Conservation (phyloP, 2,888 invertebrate species). For the Galeruca laticollis region DNA sequence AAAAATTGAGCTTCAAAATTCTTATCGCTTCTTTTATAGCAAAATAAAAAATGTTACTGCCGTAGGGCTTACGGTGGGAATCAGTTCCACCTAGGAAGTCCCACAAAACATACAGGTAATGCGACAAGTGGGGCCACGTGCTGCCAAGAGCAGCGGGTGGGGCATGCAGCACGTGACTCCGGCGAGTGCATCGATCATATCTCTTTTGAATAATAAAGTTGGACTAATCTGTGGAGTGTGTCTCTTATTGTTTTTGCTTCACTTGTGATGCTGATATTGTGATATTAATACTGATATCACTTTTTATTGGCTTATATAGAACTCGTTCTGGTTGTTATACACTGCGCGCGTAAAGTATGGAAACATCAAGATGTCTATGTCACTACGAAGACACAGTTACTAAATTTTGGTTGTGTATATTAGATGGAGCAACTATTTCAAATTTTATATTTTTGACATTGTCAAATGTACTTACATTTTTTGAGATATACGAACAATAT, state of each 20-base stretch:
- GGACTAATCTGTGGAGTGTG: conserved; percentile 21
- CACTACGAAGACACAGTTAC: too few relatives aligned
- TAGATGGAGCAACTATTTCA: too few relatives aligned
- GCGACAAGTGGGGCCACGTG: conserved; percentile 35
- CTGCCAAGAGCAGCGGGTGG: conserved; percentile 18
- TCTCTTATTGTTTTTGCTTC: conserved; percentile 19
- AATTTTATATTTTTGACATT: too few relatives aligned
- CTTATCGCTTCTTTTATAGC: conserved; percentile 15
- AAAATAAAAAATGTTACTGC: conserved; percentile 5
- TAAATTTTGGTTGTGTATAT: too few relatives aligned
- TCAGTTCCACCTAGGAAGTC: conserved; percentile 33
- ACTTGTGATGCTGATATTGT: conserved; percentile 9
- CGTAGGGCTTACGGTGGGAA: conserved; percentile 37
- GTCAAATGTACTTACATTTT: too few relatives aligned
- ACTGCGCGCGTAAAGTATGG: too few relatives aligned
- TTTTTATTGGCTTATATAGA: not conserved
- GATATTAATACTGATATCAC: conserved; percentile 10
- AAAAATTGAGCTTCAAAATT: not conserved
- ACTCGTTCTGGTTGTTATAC: not conserved
- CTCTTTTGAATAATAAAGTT: conserved; percentile 23
- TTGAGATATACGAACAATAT: too few relatives aligned
- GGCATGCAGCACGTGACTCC: conserved; percentile 5
- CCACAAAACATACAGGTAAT: conserved; percentile 30
- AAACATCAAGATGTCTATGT: too few relatives aligned
- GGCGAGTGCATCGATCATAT: conserved; percentile 19